A percentile compares a stretch with the other conserved stretches of the same genome.
These are phyloP conservation scores for Cotesia glomerata DNA, from an alignment of 1,140 invertebrate species.

Conservation along the genomic window DNA sequence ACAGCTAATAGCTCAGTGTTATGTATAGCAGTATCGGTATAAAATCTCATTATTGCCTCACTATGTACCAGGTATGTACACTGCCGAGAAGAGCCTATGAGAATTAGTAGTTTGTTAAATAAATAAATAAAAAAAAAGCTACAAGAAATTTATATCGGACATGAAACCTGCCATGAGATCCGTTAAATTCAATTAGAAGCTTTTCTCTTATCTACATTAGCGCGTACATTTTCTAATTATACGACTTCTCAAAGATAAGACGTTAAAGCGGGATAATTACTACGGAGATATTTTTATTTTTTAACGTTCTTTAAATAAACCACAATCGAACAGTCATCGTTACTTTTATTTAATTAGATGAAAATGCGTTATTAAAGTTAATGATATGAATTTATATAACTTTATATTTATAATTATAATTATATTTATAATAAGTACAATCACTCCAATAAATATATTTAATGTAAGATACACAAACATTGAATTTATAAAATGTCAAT, in stretches of 20 bases:
- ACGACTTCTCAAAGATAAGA: constrained; percentile 10
- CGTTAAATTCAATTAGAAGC: constrained; percentile 27
- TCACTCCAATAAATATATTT: too few relatives aligned
- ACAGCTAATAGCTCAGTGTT: not conserved
- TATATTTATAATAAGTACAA: too few relatives aligned
- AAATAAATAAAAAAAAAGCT: constrained; percentile 16
- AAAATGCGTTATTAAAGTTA: too few relatives aligned
- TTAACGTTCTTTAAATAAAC: too few relatives aligned
- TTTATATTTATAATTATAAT: too few relatives aligned
- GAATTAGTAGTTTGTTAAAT: not conserved
- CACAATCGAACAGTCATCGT: not conserved
- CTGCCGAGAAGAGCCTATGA: not conserved
- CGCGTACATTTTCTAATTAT: constrained; percentile 18
- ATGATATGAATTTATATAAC: too few relatives aligned
- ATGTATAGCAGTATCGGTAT: constrained; percentile 5
- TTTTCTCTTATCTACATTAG: constrained; percentile 11
- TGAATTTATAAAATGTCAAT: too few relatives aligned
- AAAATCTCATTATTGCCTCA: not conserved
- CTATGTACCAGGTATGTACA: too few relatives aligned
- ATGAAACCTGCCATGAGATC: not conserved
- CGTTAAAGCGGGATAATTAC: constrained; percentile 14
- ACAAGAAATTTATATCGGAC: constrained; percentile 17
- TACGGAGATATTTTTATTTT: not conserved
- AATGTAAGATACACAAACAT: too few relatives aligned
- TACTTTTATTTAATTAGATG: not conserved